phyloP scores from a whole-genome alignment of 1,140 invertebrate species.

The Lordiphosa collinella region DNA sequence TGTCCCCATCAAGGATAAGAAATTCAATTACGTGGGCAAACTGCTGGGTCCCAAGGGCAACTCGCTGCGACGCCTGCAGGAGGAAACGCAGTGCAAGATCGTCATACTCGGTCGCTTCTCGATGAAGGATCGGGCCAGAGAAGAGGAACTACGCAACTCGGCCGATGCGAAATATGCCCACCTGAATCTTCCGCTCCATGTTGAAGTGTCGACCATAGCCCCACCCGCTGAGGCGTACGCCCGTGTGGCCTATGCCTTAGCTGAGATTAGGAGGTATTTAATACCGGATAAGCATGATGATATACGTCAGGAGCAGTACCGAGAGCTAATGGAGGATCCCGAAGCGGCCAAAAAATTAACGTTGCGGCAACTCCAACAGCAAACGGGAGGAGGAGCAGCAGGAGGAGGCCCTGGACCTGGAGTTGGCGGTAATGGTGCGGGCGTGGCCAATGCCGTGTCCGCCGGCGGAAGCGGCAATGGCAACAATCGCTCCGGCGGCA shows the following conservation, averaged over 20 bases:
- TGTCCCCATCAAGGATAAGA: constrained; percentile 93
- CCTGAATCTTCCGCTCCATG: constrained; percentile 94
- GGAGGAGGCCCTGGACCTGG: constrained; percentile 4
- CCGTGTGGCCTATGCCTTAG: constrained; percentile 92
- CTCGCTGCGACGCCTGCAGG: constrained; percentile 94
- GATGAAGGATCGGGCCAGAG: constrained; percentile 95
- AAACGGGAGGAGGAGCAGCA: constrained; percentile 29
- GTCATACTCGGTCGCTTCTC: constrained; percentile 95
- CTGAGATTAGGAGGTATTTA: constrained; percentile 87
- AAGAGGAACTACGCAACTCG: constrained; percentile 92
- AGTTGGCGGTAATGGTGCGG: constrained; percentile 16
- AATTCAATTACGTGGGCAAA: constrained; percentile 98
- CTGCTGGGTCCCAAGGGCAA: constrained; percentile 95
- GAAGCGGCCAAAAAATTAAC: constrained; percentile 75
- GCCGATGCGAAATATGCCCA: constrained; percentile 96
- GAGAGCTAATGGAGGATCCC: constrained; percentile 84
- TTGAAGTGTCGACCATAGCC: constrained; percentile 94
- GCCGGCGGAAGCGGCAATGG: constrained; percentile 49
- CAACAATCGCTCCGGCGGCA: constrained; percentile 57
- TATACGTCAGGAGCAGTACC: constrained; percentile 89
- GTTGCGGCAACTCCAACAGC: constrained; percentile 68
- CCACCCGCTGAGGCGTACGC: constrained; percentile 95
- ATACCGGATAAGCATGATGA: constrained; percentile 89
- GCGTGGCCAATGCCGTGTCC: constrained; percentile 1
- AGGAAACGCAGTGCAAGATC: constrained; percentile 98